A percentile compares a stretch with the other conserved stretches of the same genome.
Evolutionary conservation across 2,113 vertebrate species (phyloP).

Genomic region (Ophthalmolycus amberensis): DNA sequence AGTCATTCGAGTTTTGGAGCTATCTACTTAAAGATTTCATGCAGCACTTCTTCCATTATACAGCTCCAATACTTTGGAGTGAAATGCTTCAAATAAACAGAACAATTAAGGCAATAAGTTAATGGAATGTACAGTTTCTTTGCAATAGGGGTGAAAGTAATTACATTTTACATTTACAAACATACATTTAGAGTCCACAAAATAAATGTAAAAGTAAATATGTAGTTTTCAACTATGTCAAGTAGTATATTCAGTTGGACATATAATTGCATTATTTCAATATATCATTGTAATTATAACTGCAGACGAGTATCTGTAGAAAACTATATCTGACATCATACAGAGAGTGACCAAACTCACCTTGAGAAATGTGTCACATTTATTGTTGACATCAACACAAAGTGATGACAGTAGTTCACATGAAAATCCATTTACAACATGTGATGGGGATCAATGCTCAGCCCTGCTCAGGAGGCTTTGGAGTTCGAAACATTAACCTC

Average conservation of each 20-base stretch:
- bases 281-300: neutral
- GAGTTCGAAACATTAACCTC: constrained; percentile 54
- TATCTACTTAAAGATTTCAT: neutral
- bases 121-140: neutral
- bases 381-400: neutral
- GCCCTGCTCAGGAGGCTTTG: constrained; percentile 44
- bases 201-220: neutral
- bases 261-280: neutral
- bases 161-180: neutral
- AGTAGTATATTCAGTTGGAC: neutral
- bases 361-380: neutral
- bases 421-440: constrained; percentile 22
- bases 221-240: neutral
- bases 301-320: neutral
- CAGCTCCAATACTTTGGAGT: neutral
- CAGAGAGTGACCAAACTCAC: neutral
- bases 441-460: constrained; percentile 41
- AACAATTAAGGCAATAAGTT: neutral
- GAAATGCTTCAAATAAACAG: neutral
- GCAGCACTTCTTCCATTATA: neutral
- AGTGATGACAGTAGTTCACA: constrained; percentile 8
- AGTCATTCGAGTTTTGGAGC: neutral
- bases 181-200: neutral
- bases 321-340: neutral
- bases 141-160: neutral